A percentile compares a stretch with the other conserved stretches of the same genome.
Evolutionary conservation across 2,113 vertebrate genomes (phyloP).

Genomic region (Ammospiza nelsoni): DNA sequence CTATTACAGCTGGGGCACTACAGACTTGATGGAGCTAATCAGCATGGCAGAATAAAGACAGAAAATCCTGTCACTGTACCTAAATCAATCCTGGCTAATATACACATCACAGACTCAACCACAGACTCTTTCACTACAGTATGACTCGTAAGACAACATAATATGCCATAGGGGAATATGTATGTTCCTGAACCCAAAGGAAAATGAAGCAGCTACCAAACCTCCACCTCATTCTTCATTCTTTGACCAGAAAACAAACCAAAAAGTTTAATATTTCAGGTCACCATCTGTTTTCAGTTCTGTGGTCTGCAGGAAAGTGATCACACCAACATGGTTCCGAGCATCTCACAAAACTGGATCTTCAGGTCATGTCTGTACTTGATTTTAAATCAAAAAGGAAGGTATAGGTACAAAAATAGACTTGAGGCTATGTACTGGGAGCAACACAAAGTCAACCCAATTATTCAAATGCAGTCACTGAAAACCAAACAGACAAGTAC

Average conservation of each 20-base stretch:
- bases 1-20: not conserved
- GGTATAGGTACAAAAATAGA: not conserved
- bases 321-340: not conserved
- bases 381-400: constrained; percentile 40
- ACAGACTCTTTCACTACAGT: not conserved
- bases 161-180: not conserved
- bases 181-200: not conserved
- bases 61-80: not conserved
- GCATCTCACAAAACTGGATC: constrained; percentile 56
- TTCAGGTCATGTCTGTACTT: not conserved
- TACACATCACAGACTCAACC: not conserved
- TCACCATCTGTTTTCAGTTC: not conserved
- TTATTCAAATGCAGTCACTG: constrained; percentile 43
- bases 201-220: not conserved
- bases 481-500: constrained; percentile 12
- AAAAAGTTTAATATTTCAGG: not conserved
- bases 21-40: constrained; percentile 11
- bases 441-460: constrained; percentile 8
- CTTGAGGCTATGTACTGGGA: constrained; percentile 1
- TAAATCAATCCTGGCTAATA: constrained; percentile 7
- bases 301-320: not conserved
- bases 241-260: not conserved
- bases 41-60: not conserved
- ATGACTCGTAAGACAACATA: not conserved
- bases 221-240: not conserved